These are phyloP conservation scores for Pelodytes ibericus DNA, from an alignment of 2,797 vertebrate genomes.

Conservation along the genomic window DNA sequence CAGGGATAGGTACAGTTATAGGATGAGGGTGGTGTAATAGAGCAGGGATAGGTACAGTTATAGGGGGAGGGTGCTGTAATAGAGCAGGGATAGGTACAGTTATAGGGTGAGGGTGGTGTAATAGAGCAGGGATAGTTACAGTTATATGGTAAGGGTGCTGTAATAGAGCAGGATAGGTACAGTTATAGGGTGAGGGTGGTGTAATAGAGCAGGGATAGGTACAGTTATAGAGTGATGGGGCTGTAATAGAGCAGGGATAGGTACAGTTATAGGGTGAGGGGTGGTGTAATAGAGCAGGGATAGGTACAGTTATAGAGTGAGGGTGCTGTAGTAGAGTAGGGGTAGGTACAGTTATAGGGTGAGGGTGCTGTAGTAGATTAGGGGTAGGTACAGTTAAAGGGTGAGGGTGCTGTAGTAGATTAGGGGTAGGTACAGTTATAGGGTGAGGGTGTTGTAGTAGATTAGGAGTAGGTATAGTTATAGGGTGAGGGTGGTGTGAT, in stretches of 20 bases:
- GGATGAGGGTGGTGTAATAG: neutral
- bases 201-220: neutral
- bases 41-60: neutral
- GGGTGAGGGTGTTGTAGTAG: neutral
- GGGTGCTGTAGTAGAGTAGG: neutral
- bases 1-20: neutral
- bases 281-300: neutral
- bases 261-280: neutral
- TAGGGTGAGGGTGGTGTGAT: neutral
- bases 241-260: neutral
- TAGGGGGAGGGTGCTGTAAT: neutral
- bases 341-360: neutral
- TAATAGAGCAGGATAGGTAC: neutral
- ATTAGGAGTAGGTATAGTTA: neutral
- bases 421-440: neutral
- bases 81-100: neutral
- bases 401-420: neutral
- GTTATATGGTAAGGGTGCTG: neutral
- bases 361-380: neutral
- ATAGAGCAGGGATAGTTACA: neutral
- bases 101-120: neutral
- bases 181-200: neutral
- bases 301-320: neutral
- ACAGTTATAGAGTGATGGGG: neutral
- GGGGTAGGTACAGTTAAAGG: neutral